Evolutionary conservation across 2,797 vertebrate genomes (phyloP).

Genomic region (Urophycis tenuis): DNA sequence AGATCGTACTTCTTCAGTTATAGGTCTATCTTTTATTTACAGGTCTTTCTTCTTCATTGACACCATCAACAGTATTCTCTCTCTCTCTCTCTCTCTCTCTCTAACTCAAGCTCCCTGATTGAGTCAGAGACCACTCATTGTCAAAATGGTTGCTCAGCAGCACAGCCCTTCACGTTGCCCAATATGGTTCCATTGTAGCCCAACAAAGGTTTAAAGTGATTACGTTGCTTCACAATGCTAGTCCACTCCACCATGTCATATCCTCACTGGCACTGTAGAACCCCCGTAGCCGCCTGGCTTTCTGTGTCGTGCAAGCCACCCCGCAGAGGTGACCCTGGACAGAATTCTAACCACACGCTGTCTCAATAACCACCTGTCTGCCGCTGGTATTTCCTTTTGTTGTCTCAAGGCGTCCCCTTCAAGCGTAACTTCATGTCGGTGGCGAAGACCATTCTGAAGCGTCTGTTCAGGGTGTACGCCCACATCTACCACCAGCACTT

Average conservation of each 20-base stretch:
- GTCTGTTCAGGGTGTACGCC: slow-evolving; percentile 94
- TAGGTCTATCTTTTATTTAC: slow-evolving; percentile 4
- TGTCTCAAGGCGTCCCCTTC: slow-evolving; percentile 84
- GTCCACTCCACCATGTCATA: too few species aligned
- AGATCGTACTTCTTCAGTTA: slow-evolving; percentile 4
- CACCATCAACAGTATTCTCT: not conserved
- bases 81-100: too few species aligned
- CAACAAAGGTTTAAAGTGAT: not conserved
- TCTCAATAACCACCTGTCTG: not conserved
- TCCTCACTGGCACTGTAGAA: not conserved
- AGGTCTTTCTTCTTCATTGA: not conserved
- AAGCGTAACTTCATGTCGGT: slow-evolving; percentile 98
- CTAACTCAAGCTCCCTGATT: not conserved
- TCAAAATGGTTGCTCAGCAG: not conserved
- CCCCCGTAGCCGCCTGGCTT: not conserved
- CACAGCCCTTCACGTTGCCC: not conserved
- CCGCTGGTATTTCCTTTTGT: not conserved
- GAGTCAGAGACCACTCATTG: not conserved
- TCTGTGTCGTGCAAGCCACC: not conserved
- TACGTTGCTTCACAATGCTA: not conserved
- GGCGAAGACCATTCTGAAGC: slow-evolving; percentile 96
- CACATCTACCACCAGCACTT: slow-evolving; percentile 99
- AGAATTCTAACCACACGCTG: not conserved
- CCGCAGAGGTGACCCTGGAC: too few species aligned
- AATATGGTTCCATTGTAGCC: not conserved